Percentiles rank a stretch among this genome's conserved stretches.
Evolutionary conservation across 2,797 vertebrate species (phyloP).

Genomic region (Kryptopterus vitreolus): DNA sequence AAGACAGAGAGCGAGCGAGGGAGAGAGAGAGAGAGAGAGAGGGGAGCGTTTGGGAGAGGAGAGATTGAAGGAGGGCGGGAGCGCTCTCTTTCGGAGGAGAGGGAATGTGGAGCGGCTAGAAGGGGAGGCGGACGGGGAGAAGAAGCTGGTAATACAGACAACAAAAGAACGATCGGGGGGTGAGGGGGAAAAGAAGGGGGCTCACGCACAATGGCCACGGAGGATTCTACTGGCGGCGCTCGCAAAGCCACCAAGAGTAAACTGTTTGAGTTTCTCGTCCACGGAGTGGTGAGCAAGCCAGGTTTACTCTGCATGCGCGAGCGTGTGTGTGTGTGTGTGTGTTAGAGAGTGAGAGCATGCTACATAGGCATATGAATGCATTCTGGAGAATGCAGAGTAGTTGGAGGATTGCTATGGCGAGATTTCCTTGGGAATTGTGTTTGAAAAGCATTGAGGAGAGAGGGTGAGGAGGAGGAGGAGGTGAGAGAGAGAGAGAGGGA

Average conservation of each 20-base stretch:
- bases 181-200: not conserved
- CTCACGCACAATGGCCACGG: conserved; percentile 75
- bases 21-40: conserved; percentile 30
- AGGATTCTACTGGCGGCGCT: conserved; percentile 85
- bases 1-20: conserved; percentile 34
- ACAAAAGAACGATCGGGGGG: conserved; percentile 45
- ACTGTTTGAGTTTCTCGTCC: conserved; percentile 93
- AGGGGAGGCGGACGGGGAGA: conserved; percentile 41
- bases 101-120: conserved; percentile 46
- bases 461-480: not conserved
- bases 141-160: conserved; percentile 53
- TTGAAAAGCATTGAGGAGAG: not conserved
- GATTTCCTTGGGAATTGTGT: conserved; percentile 13
- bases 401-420: not conserved
- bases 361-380: conserved; percentile 12
- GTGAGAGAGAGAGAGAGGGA: too few relatives aligned
- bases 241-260: conserved; percentile 91
- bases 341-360: conserved; percentile 2
- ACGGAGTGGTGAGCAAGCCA: conserved; percentile 66
- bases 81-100: conserved; percentile 59
- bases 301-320: not conserved
- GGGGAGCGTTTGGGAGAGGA: conserved; percentile 50
- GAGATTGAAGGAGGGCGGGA: conserved; percentile 70
- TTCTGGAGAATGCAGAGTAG: conserved; percentile 6
- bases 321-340: conserved; percentile 32